phyloP scores from a whole-genome alignment of 1,140 invertebrate species.

The Prorops nasuta region DNA sequence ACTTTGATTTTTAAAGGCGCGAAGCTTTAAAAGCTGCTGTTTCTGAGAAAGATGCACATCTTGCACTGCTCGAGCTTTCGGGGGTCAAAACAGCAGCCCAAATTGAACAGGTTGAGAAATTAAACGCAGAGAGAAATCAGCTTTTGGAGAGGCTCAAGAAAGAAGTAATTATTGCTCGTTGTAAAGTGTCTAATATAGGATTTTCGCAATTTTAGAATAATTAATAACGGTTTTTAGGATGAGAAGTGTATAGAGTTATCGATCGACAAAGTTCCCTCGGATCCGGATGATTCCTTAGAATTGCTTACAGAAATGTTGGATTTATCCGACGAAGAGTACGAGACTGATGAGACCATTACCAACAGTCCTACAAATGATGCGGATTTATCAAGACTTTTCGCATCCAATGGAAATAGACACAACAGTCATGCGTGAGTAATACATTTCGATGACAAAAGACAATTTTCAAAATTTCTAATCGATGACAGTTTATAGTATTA shows the following conservation, averaged over 20 bases:
- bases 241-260: slow-evolving; percentile 41
- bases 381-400: slow-evolving; percentile 2
- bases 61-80: slow-evolving; percentile 79
- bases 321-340: slow-evolving; percentile 29
- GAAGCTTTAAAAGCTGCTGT: slow-evolving; percentile 79
- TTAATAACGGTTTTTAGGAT: slow-evolving; percentile 24
- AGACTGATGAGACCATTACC: slow-evolving; percentile 12
- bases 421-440: slow-evolving; percentile 24
- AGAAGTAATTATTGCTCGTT: slow-evolving; percentile 67
- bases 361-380: neutral
- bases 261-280: slow-evolving; percentile 17
- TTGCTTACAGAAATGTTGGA: slow-evolving; percentile 31
- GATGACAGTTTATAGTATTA: neutral
- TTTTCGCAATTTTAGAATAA: neutral
- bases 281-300: slow-evolving; percentile 25
- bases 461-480: neutral
- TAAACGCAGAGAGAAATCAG: slow-evolving; percentile 63
- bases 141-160: slow-evolving; percentile 67
- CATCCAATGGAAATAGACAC: slow-evolving; percentile 23
- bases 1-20: slow-evolving; percentile 61
- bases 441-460: neutral
- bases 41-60: slow-evolving; percentile 83
- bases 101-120: slow-evolving; percentile 63
- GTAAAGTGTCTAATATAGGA: too few species aligned
- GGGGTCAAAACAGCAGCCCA: slow-evolving; percentile 66